Conservation (phyloP, 2,113 vertebrate species). For the Pelecanoides urinatrix region DNA sequence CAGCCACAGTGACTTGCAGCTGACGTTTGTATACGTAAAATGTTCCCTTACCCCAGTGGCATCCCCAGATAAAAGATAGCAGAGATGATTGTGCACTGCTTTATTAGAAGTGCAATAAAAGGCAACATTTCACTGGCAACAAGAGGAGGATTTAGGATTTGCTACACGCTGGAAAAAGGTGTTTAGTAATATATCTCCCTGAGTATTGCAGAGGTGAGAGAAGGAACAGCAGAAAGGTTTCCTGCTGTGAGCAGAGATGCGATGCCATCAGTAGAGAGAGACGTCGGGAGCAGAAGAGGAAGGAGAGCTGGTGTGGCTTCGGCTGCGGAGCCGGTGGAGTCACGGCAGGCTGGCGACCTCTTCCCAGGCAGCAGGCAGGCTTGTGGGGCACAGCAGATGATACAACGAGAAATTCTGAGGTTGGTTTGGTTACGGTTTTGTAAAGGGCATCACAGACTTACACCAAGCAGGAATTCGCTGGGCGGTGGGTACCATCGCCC, state of each 20-base stretch:
- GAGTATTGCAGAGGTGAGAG: neutral
- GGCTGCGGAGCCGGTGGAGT: neutral
- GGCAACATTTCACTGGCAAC: neutral
- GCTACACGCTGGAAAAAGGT: neutral
- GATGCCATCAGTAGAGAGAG: neutral
- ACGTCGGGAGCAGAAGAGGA: neutral
- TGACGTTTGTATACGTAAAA: neutral
- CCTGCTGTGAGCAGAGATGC: neutral
- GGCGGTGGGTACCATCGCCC: accelerated
- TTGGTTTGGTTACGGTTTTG: neutral
- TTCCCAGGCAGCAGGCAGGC: neutral
- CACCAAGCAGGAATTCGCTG: neutral
- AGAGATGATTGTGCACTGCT: neutral
- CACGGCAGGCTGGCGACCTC: neutral
- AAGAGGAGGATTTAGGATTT: neutral
- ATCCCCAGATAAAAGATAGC: neutral
- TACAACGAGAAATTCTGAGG: neutral
- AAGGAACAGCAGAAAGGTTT: neutral
- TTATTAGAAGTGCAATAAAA: neutral
- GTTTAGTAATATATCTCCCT: neutral
- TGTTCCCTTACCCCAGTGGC: neutral
- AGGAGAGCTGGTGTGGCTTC: neutral
- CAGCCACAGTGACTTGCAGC: neutral
- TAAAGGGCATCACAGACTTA: neutral
- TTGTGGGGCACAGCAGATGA: neutral